Base-by-base conservation (phyloP, 1,140 invertebrate genomes). In the Euura lappo region DNA sequence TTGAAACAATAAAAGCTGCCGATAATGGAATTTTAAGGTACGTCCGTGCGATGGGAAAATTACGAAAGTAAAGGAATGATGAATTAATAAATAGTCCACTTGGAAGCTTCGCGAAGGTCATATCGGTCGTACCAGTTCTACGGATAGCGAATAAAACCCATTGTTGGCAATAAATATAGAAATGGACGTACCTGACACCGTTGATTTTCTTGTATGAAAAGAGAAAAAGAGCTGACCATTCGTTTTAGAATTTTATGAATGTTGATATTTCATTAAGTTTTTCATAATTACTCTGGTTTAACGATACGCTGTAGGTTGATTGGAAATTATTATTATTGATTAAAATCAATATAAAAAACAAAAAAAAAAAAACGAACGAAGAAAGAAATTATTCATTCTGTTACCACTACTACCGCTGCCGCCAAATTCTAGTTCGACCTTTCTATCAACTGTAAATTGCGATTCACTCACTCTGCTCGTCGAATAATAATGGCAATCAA, bases 181-280 rank as follows among this genome's bases (percentile, higher is more conserved):
- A 60, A 60, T 60, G 51, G 51, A 60, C 51, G 51, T 60, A 60
- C 51, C 51, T 60, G 51, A 60, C 28, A 60, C 51, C 51, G 51
- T 60, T 60, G 51, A 60, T 60, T 60, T 60, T n/a, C 51, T 60
- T 60, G 8, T 60, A 11, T 60, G 13, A 60, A 60, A 60, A 60
- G 51, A 60, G 68, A 64, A 76, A 28, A 43, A 74, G 45, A 68
- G 7, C 69, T 78, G 74, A 74, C 74, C 51, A 70, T 75, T 79
- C 69, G 69, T 76, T 76, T 78, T 79, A 78, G 71, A 79, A 51
- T 81, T 81, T 78, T 79, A 81, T 73, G 66, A 70, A 76, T 74
- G 74, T 79, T 79, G 64, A 76, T 79, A 71, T n/a, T 73, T 76
- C 75, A 79, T 79, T 76, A 80, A 74, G 67, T 75, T 80, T 79